Conservation (phyloP, 1,140 invertebrate species). For the Drosophila sucinea region DNA sequence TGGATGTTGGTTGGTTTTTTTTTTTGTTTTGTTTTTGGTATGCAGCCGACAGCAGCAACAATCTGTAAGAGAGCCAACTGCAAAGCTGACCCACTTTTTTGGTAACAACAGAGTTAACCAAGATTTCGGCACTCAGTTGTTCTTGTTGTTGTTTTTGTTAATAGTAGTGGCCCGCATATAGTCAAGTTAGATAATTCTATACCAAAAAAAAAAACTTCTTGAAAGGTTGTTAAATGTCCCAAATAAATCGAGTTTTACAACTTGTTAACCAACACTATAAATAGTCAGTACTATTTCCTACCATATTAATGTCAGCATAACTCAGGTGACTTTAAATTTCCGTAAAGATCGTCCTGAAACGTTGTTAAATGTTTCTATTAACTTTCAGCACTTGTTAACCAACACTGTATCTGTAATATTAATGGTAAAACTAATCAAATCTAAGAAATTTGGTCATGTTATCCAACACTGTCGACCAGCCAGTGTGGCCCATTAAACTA, state of each 20-base stretch:
- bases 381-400: background rate
- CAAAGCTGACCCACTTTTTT: slow-evolving; percentile 66
- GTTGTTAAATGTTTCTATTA: too few species aligned
- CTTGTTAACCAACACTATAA: background rate
- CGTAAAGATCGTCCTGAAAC: too few species aligned
- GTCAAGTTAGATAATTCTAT: slow-evolving; percentile 5
- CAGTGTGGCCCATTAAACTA: too few species aligned
- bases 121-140: slow-evolving; percentile 36
- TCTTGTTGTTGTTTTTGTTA: slow-evolving; percentile 5
- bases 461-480: background rate
- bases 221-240: background rate
- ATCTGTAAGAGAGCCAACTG: slow-evolving; percentile 66
- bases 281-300: background rate
- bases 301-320: background rate
- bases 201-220: background rate
- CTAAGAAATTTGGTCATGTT: background rate
- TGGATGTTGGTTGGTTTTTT: slow-evolving; percentile 26
- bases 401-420: background rate
- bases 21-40: slow-evolving; percentile 2
- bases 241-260: background rate
- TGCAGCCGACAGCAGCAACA: slow-evolving; percentile 26
- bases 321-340: too few species aligned
- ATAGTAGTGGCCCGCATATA: slow-evolving; percentile 5
- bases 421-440: too few species aligned
- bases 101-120: slow-evolving; percentile 25